Base-by-base conservation (phyloP, 53 echinoderm and acorn worm genomes). In the Holothuria scabra region DNA sequence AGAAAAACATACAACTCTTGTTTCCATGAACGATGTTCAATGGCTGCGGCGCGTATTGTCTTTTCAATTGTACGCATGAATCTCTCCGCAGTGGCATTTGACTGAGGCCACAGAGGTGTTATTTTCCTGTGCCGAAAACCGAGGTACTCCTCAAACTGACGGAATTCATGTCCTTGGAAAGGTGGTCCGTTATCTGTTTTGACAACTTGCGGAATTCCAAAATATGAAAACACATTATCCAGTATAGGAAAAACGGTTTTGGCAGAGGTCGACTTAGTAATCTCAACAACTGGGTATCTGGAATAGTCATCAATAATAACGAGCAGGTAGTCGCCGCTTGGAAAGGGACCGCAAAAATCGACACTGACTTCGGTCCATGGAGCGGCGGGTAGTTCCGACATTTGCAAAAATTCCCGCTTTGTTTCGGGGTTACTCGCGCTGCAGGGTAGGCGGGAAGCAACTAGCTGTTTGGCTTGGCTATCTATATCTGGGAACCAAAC, bases 211-310 rank as follows among this genome's bases (percentile, higher is more conserved):
- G 61, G 61, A 26, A 61, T 26, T 26, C 61, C 61, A 26, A 61
- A 61, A 4, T 6, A 23, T 26, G 61, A 61, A 23, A 61, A 61
- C 6, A 6, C 13, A 8, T 61, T 7, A 8, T 16, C 4, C 6
- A 16, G 5, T 8, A 8, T 5, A 16, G 5, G 5, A 61, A 8
- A 61, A 16, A 5, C 13, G 6, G 6, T 7, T 12, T 20, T 57
- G 58, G 61, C 61, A 61, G 61, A 61, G n/a, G 61, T 61, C 7
- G 61, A 61, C 13, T 61, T 61, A 7, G 61, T 61, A 26, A 61
- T 12, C 61, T 61, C 61, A 26, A 61, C 61, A 26, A 61, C 26
- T 5, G 12, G 61, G 61, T 61, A 61, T 61, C 61, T 7, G 8
- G 61, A 61, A 61, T 61, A 26, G 13, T 61, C 61, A 61, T 61